Evolutionary conservation across 2,888 invertebrate species (phyloP).

Genomic region (Selenia dentaria): DNA sequence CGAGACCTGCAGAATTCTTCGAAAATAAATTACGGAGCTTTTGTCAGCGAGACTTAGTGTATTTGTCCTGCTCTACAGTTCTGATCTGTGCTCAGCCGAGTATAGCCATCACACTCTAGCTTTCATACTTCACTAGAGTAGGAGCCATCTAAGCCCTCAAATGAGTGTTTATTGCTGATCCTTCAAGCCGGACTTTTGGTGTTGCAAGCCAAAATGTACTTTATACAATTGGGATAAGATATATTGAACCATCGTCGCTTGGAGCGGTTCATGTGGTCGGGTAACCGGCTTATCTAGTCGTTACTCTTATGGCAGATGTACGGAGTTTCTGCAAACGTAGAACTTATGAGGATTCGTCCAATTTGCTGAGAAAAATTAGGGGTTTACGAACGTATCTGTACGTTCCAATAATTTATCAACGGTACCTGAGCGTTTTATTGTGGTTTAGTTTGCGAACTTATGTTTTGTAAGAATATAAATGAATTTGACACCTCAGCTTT

Average conservation of each 20-base stretch:
- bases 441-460: not conserved
- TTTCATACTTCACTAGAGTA: conserved; percentile 67
- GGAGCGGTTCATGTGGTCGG: conserved; percentile 63
- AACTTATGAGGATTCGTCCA: conserved; percentile 55
- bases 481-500: conserved; percentile 20
- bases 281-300: conserved; percentile 63
- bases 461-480: not conserved
- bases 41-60: conserved; percentile 37
- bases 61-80: conserved; percentile 49
- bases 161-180: conserved; percentile 80
- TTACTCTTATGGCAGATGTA: conserved; percentile 62
- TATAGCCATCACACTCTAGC: conserved; percentile 63
- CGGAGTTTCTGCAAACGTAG: conserved; percentile 46
- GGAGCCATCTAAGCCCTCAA: conserved; percentile 70
- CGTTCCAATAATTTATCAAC: conserved; percentile 7
- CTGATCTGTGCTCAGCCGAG: conserved; percentile 49
- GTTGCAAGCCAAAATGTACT: conserved; percentile 47
- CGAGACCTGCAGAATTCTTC: conserved; percentile 38
- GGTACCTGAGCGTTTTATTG: conserved; percentile 18
- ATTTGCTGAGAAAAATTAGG: conserved; percentile 34
- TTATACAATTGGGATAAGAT: conserved; percentile 48
- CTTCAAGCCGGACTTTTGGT: conserved; percentile 60
- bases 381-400: conserved; percentile 12
- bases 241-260: conserved; percentile 35
- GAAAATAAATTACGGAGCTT: conserved; percentile 48